Conservation (phyloP, 2,888 invertebrate species). For the Microdon myrmicae region DNA sequence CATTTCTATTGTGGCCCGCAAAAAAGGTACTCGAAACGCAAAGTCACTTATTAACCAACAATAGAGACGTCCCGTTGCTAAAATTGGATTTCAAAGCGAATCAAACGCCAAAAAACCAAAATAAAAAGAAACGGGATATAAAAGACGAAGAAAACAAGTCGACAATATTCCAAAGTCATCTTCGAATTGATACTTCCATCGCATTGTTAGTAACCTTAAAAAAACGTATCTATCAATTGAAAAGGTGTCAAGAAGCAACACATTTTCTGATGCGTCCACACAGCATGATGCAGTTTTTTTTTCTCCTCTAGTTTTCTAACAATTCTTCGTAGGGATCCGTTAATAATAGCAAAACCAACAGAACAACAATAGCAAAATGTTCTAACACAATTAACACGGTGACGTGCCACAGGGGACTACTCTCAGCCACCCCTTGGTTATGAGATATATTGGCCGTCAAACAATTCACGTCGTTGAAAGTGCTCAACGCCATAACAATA, state of each 20-base stretch:
- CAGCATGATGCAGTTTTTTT: conserved; percentile 28
- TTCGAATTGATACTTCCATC: conserved; percentile 1
- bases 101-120: too few species aligned
- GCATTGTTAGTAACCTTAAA: conserved; percentile 31
- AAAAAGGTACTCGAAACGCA: conserved; percentile 3
- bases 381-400: conserved; percentile 43
- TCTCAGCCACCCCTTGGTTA: conserved; percentile 25
- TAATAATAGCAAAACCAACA: conserved; percentile 49
- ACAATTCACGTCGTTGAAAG: conserved; percentile 41
- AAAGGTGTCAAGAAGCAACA: conserved; percentile 48
- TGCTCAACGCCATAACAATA: conserved; percentile 48
- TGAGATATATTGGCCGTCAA: too few species aligned
- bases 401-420: conserved; percentile 48
- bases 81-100: too few species aligned
- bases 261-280: conserved; percentile 43
- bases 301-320: conserved; percentile 4
- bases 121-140: too few species aligned
- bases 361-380: conserved; percentile 38
- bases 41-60: conserved; percentile 11
- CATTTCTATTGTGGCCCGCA: not conserved
- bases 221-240: conserved; percentile 42
- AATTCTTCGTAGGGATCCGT: conserved; percentile 19
- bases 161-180: conserved; percentile 9
- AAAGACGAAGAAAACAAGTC: conserved; percentile 6
- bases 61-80: conserved; percentile 40